These are phyloP conservation scores for Helicoverpa assulta DNA, from an alignment of 2,888 invertebrate species.

Conservation along the genomic window DNA sequence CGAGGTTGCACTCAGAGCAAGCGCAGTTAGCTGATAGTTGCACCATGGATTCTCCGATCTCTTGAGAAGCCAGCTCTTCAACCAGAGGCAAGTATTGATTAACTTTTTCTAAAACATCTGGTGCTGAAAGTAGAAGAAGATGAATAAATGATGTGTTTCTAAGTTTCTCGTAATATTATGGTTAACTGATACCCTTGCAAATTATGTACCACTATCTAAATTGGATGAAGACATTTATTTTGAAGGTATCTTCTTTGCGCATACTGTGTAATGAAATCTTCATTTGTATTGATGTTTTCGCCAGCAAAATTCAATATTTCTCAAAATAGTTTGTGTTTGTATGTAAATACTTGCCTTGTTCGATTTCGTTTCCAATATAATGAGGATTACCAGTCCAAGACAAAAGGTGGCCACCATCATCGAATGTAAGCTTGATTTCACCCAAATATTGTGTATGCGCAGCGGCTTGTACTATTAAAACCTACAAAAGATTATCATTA, in stretches of 20 bases:
- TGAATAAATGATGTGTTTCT: neutral
- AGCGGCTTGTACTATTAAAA: conserved; percentile 93
- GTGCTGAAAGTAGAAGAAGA: conserved; percentile 65
- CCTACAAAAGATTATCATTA: conserved; percentile 70
- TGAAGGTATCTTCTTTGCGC: too few relatives aligned
- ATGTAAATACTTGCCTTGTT: conserved; percentile 71
- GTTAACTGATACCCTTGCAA: too few relatives aligned
- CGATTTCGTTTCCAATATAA: conserved; percentile 90
- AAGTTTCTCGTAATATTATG: too few relatives aligned
- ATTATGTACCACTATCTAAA: too few relatives aligned
- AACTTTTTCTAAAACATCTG: conserved; percentile 90
- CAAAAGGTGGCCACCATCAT: conserved; percentile 92
- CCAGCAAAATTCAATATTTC: too few relatives aligned
- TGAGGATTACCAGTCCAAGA: conserved; percentile 93
- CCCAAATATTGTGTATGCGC: conserved; percentile 95
- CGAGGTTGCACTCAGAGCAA: conserved; percentile 93
- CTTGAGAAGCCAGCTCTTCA: conserved; percentile 86
- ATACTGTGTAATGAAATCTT: too few relatives aligned
- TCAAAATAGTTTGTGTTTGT: too few relatives aligned
- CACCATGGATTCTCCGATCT: conserved; percentile 91
- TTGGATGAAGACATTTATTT: too few relatives aligned
- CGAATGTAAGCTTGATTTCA: conserved; percentile 93
- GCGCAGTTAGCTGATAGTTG: conserved; percentile 90
- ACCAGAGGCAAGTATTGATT: conserved; percentile 91
- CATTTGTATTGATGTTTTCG: too few relatives aligned